Evolutionary conservation across 2,888 invertebrate species (phyloP).

Genomic region (Temnothorax rugatulus): DNA sequence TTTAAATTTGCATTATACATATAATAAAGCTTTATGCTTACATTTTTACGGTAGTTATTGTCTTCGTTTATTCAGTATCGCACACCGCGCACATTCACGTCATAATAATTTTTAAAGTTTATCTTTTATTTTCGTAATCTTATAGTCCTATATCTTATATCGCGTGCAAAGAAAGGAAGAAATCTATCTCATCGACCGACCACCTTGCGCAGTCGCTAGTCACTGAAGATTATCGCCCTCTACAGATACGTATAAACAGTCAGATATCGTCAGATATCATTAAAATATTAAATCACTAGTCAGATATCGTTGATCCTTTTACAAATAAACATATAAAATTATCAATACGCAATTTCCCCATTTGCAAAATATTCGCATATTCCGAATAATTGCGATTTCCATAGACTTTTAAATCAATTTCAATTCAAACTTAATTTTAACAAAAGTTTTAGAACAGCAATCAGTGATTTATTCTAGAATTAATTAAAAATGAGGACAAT

Average conservation of each 20-base stretch:
- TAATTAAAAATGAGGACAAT: not conserved
- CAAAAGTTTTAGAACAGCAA: not conserved
- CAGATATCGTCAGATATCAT: not conserved
- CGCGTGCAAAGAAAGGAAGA: not conserved
- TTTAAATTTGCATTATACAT: not conserved
- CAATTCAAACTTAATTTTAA: not conserved
- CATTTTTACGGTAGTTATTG: not conserved
- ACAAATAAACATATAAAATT: not conserved
- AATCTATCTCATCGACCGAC: constrained; percentile 12
- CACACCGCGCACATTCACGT: too few species aligned
- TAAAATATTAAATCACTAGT: too few species aligned
- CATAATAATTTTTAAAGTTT: too few species aligned
- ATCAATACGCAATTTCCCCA: not conserved
- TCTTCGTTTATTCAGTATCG: not conserved
- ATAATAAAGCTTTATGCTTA: not conserved
- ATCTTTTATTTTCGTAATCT: too few species aligned
- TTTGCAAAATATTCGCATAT: not conserved
- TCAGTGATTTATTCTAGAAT: too few species aligned
- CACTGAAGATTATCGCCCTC: not conserved
- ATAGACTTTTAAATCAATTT: not conserved
- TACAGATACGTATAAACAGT: not conserved
- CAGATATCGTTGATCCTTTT: not conserved
- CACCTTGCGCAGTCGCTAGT: not conserved
- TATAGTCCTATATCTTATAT: not conserved
- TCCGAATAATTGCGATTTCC: not conserved